Conservation (phyloP, 2,113 vertebrate genomes). For the Perca fluviatilis region DNA sequence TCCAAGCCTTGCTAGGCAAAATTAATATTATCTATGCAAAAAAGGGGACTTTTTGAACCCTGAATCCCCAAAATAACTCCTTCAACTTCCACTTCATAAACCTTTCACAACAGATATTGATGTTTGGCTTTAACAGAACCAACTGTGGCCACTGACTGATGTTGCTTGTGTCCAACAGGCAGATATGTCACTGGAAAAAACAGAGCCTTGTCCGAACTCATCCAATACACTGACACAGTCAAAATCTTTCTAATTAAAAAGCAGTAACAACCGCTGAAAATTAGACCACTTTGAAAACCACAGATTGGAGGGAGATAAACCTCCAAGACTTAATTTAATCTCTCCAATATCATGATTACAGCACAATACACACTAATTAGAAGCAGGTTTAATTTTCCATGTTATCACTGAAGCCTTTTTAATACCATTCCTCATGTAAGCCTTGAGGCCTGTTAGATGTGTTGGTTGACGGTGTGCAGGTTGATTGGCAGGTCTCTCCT, state of each 20-base stretch:
- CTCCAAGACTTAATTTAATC: conserved; percentile 64
- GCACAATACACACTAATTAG: conserved; percentile 40
- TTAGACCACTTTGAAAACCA: conserved; percentile 49
- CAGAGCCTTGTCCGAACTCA: conserved; percentile 28
- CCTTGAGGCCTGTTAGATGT: conserved; percentile 36
- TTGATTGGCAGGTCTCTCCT: conserved; percentile 64
- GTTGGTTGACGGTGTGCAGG: conserved; percentile 26
- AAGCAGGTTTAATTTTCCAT: conserved; percentile 65
- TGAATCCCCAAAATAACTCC: conserved; percentile 14
- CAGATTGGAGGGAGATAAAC: conserved; percentile 58
- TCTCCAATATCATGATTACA: conserved; percentile 61
- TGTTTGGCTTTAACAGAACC: conserved; percentile 9
- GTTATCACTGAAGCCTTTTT: conserved; percentile 55
- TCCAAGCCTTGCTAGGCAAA: not conserved
- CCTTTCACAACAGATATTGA: conserved; percentile 10
- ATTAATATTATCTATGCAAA: not conserved
- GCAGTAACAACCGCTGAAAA: conserved; percentile 43
- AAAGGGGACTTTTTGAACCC: conserved; percentile 16
- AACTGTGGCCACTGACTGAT: conserved; percentile 10
- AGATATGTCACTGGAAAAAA: conserved; percentile 55
- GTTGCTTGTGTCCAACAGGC: conserved; percentile 33
- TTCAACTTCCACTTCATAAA: not conserved
- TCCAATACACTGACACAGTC: conserved; percentile 5
- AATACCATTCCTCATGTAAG: conserved; percentile 34
- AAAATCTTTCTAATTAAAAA: conserved; percentile 28